A percentile compares a stretch with the other conserved stretches of the same genome.
These are phyloP conservation scores for Himalopsyche anomala DNA, from an alignment of 2,888 invertebrate genomes.

Conservation along the genomic window DNA sequence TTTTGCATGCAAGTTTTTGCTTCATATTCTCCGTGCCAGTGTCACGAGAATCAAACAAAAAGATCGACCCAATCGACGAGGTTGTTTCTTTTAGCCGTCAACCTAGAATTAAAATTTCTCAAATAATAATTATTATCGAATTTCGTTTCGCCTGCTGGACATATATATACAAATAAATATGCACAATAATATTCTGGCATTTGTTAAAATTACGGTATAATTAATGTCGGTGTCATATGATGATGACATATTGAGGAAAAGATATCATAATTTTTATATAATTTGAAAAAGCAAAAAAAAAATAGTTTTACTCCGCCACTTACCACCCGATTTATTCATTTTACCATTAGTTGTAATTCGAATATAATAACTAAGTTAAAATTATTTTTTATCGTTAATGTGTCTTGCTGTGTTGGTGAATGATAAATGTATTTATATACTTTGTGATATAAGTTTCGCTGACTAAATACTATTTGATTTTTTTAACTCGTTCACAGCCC, in stretches of 20 bases:
- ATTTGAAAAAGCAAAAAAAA: too few species aligned
- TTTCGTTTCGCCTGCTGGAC: neutral
- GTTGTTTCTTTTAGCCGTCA: slow-evolving; percentile 7
- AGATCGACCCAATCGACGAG: neutral
- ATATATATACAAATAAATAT: neutral
- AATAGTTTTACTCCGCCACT: too few species aligned
- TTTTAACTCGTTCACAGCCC: neutral
- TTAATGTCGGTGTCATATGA: too few species aligned
- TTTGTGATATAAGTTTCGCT: neutral
- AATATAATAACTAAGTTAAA: too few species aligned
- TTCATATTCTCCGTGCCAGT: neutral
- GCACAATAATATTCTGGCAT: neutral
- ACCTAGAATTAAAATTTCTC: slow-evolving; percentile 30
- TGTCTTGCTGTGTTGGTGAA: too few species aligned
- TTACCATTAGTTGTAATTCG: too few species aligned
- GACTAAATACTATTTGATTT: neutral
- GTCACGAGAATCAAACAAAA: slow-evolving; percentile 2
- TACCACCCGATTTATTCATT: too few species aligned
- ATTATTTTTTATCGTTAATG: too few species aligned
- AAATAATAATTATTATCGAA: slow-evolving; percentile 24
- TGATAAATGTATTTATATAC: neutral
- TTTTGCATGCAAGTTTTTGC: neutral
- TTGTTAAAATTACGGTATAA: neutral
- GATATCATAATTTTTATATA: too few species aligned
- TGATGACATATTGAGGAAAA: too few species aligned